A percentile compares a stretch with the other conserved stretches of the same genome.
Evolutionary conservation across 2,113 vertebrate species (phyloP).

Genomic region (Lamprotornis superbus): DNA sequence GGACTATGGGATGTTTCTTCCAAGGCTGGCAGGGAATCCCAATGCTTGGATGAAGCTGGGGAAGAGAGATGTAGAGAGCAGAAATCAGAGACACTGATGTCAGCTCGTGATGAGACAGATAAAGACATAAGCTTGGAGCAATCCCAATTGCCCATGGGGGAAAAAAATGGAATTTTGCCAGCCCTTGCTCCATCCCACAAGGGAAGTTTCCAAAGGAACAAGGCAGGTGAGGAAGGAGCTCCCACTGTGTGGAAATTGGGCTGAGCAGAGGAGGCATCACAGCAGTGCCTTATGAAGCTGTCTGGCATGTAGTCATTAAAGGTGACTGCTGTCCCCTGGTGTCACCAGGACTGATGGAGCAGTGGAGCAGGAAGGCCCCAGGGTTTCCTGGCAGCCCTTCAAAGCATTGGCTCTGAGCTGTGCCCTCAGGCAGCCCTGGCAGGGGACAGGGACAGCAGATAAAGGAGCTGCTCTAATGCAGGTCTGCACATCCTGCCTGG

Average conservation of each 20-base stretch:
- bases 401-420: background rate
- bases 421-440: background rate
- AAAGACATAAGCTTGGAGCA: background rate
- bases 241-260: background rate
- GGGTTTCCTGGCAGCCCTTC: background rate
- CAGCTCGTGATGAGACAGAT: fast-evolving
- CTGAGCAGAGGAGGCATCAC: background rate
- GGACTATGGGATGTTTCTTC: background rate
- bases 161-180: background rate
- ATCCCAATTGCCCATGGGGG: background rate
- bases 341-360: background rate
- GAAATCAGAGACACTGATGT: background rate
- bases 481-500: background rate
- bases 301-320: background rate
- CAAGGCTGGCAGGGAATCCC: background rate
- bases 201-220: background rate
- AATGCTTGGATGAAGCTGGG: background rate
- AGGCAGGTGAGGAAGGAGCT: background rate
- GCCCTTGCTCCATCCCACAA: background rate
- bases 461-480: background rate
- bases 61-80: background rate
- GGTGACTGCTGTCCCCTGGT: background rate
- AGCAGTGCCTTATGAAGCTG: background rate
- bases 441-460: background rate
- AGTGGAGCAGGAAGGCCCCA: background rate